A percentile compares a stretch with the other conserved stretches of the same genome.
Evolutionary conservation across 2,113 vertebrate species (phyloP).

Genomic region (Proteles cristata): DNA sequence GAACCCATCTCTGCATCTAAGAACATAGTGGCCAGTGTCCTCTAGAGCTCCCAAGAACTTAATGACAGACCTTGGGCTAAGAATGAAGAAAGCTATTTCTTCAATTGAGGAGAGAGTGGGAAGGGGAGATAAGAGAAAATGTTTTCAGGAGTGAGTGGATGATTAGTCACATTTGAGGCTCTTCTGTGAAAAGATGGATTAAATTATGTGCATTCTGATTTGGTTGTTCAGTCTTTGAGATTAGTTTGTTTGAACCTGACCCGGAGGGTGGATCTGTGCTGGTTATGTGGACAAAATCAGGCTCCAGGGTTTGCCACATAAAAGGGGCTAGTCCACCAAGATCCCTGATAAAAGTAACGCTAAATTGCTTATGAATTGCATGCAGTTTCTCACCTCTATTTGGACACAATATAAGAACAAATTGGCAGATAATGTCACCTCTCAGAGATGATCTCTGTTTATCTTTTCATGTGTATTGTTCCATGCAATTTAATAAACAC

Average conservation of each 20-base stretch:
- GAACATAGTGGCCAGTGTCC: neutral
- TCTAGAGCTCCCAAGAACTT: neutral
- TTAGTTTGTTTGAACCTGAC: neutral
- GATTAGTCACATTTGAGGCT: neutral
- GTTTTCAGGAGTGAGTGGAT: neutral
- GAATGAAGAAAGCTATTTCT: neutral
- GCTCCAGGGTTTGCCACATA: neutral
- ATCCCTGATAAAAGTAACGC: neutral
- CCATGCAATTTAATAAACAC: constrained; percentile 21
- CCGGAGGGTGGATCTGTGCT: neutral
- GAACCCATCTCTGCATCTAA: neutral
- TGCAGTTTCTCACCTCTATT: neutral
- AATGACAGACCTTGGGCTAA: neutral
- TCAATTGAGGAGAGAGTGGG: neutral
- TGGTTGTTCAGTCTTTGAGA: neutral
- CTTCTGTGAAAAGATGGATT: neutral
- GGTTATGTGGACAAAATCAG: neutral
- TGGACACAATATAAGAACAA: neutral
- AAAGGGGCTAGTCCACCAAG: neutral
- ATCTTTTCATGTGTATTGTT: neutral
- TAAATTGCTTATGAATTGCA: neutral
- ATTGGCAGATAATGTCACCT: neutral
- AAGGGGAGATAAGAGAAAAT: neutral
- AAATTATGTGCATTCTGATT: constrained; percentile 5
- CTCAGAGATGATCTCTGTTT: neutral